Evolutionary conservation across 1,140 invertebrate species (phyloP).

Genomic region (Zaprionus capensis): DNA sequence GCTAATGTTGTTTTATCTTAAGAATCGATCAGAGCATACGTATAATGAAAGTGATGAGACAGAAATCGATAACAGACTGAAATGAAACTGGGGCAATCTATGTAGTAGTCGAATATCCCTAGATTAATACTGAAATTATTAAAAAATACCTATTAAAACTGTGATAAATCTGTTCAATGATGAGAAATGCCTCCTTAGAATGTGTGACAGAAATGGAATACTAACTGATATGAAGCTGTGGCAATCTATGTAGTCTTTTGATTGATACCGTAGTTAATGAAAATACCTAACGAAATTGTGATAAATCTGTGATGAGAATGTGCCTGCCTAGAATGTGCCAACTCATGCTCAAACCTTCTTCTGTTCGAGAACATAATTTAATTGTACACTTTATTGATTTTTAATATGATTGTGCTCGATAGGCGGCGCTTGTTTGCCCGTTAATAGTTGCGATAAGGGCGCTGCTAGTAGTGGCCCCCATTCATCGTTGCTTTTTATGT

Average conservation of each 20-base stretch:
- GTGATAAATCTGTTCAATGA: too few species aligned
- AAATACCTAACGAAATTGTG: neutral
- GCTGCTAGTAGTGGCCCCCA: conserved; percentile 38
- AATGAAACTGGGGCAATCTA: too few species aligned
- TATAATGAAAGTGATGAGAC: conserved; percentile 3
- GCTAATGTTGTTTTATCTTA: conserved; percentile 57
- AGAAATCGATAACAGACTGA: neutral
- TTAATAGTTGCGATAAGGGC: conserved; percentile 76
- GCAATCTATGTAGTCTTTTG: too few species aligned
- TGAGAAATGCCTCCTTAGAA: too few species aligned
- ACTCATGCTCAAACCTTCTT: neutral
- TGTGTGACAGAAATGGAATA: neutral
- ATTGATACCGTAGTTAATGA: neutral
- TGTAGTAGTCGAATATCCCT: too few species aligned
- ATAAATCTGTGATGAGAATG: neutral
- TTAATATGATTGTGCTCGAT: conserved; percentile 71
- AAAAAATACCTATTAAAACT: too few species aligned
- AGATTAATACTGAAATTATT: too few species aligned
- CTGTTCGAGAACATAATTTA: conserved; percentile 67
- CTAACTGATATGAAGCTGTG: too few species aligned
- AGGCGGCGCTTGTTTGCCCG: conserved; percentile 53
- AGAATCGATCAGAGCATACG: conserved; percentile 71
- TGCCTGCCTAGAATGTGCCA: neutral
- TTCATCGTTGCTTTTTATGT: conserved; percentile 64
- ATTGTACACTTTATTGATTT: conserved; percentile 82